Evolutionary conservation across 1,140 invertebrate genomes (phyloP).

Genomic region (Zaprionus africanus): DNA sequence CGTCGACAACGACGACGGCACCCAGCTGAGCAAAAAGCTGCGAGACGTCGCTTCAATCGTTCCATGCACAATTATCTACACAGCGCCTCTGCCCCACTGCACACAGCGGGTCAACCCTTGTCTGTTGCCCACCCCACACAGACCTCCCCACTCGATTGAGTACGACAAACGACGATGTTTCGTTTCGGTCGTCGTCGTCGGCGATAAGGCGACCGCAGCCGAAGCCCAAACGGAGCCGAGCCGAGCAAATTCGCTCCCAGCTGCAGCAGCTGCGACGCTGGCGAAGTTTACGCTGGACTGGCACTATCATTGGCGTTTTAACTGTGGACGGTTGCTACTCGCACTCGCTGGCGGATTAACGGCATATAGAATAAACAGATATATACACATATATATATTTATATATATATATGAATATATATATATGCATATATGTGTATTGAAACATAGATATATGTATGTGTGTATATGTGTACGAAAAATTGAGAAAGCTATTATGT

Average conservation of each 20-base stretch:
- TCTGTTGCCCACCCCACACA: neutral
- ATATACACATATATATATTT: conserved; percentile 48
- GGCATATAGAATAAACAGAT: conserved; percentile 64
- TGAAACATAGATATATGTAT: conserved; percentile 44
- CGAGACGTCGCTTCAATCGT: conserved; percentile 24
- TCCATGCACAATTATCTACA: conserved; percentile 31
- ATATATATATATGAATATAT: conserved; percentile 45
- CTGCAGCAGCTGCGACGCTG: conserved; percentile 51
- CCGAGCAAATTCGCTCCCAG: conserved; percentile 46
- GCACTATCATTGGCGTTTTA: conserved; percentile 84
- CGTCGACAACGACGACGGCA: conserved; percentile 17
- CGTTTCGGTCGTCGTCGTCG: conserved; percentile 1
- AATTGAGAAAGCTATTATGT: conserved; percentile 50
- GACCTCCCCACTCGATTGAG: neutral
- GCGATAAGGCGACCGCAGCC: conserved; percentile 13
- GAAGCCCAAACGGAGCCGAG: conserved; percentile 45
- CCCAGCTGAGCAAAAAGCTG: conserved; percentile 65
- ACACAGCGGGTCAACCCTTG: neutral
- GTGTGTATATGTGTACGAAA: conserved; percentile 50
- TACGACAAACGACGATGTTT: conserved; percentile 8
- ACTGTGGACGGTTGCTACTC: conserved; percentile 84
- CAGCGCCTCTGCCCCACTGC: conserved; percentile 4
- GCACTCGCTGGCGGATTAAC: conserved; percentile 79
- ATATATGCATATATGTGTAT: conserved; percentile 51
- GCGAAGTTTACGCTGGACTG: conserved; percentile 43